Evolutionary conservation across 1,140 invertebrate genomes (phyloP).

Genomic region (Plectus sambesii): DNA sequence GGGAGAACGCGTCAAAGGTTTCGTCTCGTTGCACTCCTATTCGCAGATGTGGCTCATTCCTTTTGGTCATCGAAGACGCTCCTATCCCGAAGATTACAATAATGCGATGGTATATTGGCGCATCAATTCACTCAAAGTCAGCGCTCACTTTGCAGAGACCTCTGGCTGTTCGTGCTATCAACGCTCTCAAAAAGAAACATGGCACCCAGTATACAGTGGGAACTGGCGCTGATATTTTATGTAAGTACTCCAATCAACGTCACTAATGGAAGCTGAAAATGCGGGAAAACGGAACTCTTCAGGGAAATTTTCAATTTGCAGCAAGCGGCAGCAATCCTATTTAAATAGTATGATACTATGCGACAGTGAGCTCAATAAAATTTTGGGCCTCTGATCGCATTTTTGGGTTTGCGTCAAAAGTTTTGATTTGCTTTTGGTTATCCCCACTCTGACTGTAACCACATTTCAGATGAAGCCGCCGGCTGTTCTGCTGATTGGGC

Average conservation of each 20-base stretch:
- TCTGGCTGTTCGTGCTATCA: slow-evolving; percentile 34
- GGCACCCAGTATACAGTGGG: slow-evolving; percentile 43
- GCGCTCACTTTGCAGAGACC: too few species aligned
- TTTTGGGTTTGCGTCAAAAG: too few species aligned
- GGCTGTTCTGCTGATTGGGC: slow-evolving; percentile 87
- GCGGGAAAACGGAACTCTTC: too few species aligned
- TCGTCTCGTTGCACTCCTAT: slow-evolving; percentile 39
- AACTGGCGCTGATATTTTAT: slow-evolving; percentile 43
- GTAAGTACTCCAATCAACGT: slow-evolving; percentile 18
- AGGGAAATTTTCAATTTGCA: slow-evolving; percentile 10
- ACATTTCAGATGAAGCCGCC: slow-evolving; percentile 46
- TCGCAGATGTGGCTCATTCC: slow-evolving; percentile 46
- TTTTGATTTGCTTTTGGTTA: slow-evolving; percentile 7
- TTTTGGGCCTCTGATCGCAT: too few species aligned
- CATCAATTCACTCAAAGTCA: too few species aligned
- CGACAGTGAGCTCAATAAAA: too few species aligned
- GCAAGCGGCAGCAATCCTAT: too few species aligned
- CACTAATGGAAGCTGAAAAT: slow-evolving; percentile 1
- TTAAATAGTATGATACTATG: too few species aligned
- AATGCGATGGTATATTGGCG: slow-evolving; percentile 32
- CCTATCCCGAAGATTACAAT: slow-evolving; percentile 42
- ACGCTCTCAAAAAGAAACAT: slow-evolving; percentile 39
- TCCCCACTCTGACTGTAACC: neutral
- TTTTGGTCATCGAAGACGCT: slow-evolving; percentile 42
- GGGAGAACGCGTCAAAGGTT: slow-evolving; percentile 32